These are phyloP conservation scores for Campoletis raptor DNA, from an alignment of 2,888 invertebrate species.

Conservation along the genomic window DNA sequence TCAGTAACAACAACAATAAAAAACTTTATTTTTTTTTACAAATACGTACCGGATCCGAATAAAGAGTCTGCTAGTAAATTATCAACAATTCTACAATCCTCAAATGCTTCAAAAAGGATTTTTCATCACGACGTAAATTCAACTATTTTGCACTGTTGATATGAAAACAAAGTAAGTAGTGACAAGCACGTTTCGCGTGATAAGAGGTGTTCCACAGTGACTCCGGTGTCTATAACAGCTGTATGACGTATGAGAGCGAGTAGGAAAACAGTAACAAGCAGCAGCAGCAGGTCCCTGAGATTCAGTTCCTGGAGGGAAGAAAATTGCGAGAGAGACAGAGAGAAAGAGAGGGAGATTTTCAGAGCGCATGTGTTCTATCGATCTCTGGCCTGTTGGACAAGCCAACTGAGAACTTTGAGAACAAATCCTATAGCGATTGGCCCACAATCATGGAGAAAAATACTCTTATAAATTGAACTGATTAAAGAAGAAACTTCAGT, in stretches of 20 bases:
- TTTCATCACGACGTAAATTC: not conserved
- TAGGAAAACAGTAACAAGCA: slow-evolving; percentile 42
- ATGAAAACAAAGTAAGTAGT: slow-evolving; percentile 4
- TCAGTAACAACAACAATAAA: not conserved
- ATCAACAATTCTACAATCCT: not conserved
- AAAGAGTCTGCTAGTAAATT: not conserved
- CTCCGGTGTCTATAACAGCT: slow-evolving; percentile 54
- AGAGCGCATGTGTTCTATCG: slow-evolving; percentile 83
- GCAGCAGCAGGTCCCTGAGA: slow-evolving; percentile 64
- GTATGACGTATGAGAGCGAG: slow-evolving; percentile 34
- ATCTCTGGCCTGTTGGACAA: slow-evolving; percentile 70
- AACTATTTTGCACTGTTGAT: not conserved
- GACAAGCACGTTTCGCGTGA: slow-evolving; percentile 59
- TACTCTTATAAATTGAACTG: not conserved
- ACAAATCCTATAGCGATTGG: slow-evolving; percentile 26
- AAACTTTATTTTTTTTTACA: not conserved
- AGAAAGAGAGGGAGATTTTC: slow-evolving; percentile 66
- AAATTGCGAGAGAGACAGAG: slow-evolving; percentile 56
- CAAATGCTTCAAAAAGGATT: not conserved
- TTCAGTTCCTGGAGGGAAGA: slow-evolving; percentile 62
- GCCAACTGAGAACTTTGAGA: slow-evolving; percentile 16
- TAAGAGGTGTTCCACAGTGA: slow-evolving; percentile 24
- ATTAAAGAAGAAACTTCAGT: not conserved
- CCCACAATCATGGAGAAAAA: slow-evolving; percentile 6
- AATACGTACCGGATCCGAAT: not conserved